These are phyloP conservation scores for Hemiscyllium ocellatum DNA, from an alignment of 2,113 vertebrate genomes.

Conservation along the genomic window DNA sequence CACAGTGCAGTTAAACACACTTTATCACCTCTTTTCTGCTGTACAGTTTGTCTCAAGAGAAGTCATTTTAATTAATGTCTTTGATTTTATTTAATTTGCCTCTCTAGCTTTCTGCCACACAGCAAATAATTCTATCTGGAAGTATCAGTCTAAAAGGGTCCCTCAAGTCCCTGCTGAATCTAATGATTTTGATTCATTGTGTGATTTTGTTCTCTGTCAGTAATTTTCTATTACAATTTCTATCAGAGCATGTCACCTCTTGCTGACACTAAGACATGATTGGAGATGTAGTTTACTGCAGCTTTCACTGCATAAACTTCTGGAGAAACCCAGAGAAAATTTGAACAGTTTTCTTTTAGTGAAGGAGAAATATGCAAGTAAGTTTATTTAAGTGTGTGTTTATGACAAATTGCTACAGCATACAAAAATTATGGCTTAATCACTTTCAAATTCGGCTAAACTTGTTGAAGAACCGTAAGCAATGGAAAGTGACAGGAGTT, in stretches of 20 bases:
- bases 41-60: not conserved
- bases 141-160: not conserved
- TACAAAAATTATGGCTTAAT: not conserved
- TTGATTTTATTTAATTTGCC: not conserved
- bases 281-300: not conserved
- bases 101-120: not conserved
- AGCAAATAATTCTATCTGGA: not conserved
- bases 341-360: not conserved
- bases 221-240: not conserved
- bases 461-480: not conserved
- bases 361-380: not conserved
- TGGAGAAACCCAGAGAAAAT: not conserved
- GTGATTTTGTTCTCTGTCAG: not conserved
- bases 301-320: not conserved
- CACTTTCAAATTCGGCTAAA: not conserved
- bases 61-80: not conserved
- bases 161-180: not conserved
- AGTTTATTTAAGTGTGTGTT: not conserved
- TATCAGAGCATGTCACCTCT: not conserved
- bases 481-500: not conserved
- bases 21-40: not conserved
- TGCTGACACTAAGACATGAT: not conserved
- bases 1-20: not conserved
- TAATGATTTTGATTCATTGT: not conserved
- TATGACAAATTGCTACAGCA: not conserved